Evolutionary conservation across 1,140 invertebrate genomes (phyloP), one percentile per base, ranked within the genome.

Genomic region (Papilio glaucus): DNA sequence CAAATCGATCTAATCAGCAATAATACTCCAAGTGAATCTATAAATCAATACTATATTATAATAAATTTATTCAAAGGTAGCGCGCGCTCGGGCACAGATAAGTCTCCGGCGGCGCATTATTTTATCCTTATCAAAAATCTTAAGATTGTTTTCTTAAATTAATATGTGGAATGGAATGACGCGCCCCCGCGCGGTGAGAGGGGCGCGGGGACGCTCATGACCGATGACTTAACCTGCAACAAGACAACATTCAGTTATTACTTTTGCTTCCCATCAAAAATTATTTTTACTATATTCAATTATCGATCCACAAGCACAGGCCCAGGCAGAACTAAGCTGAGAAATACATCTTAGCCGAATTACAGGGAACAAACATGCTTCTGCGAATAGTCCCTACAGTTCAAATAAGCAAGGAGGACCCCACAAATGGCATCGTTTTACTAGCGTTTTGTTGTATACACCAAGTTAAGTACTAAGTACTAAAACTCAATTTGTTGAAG

Each of bases 11-110:
- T 90, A 91, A 85, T 88, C 82, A 78, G 88, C 87, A 92, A 92
- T 92, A 92, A 92, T 92, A 92, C 90, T 92, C 90, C 90, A 87
- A 85, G 85, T 85, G 87, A 90, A 89, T 89, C 90, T 90, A 90
- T 89, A 79, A 85, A 88, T 91, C 79, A 88, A 89, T 90, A 89
- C 87, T 92, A 91, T 92, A 92, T 91, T 90, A 89, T 88, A 86
- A 85, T 90, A 88, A 91, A 83, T 86, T 85, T 83, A 89, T 81
- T 84, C 79, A 83, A 85, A 73, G 80, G 78, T 80, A n/a, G n/a
- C 42, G 45, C 42, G 67, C 82, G 78, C 69, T 75, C 82, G 74
- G 76, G 75, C 37, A 77, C 80, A 83, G 79, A 78, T 80, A 73
- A 74, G 77, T 83, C 82, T 82, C 82, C 82, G 72, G 79, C 80